Evolutionary conservation across 2,888 invertebrate species (phyloP), one percentile per base, ranked within the genome.

Genomic region (Lasius platythorax): DNA sequence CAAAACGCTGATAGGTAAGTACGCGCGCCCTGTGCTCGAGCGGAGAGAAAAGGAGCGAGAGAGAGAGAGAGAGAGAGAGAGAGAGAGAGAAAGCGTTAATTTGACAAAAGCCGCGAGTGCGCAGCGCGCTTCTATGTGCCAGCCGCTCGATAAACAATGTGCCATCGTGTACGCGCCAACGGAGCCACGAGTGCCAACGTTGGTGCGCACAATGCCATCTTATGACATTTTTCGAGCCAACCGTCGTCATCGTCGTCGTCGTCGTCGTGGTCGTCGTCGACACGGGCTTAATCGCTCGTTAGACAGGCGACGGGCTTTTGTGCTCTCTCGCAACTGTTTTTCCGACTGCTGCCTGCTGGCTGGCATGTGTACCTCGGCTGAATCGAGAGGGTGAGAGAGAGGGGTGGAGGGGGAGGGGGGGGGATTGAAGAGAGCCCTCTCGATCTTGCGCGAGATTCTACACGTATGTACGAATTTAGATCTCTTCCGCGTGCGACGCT

Each of bases 131-230:
- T 73, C 61, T 73, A n/a, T n/a, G 56, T 37, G 78, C 87, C 88
- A 85, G 87, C 86, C 92, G 93, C 90, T 91, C 92, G 90, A 93
- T 93, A 93, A 94, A 93, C 94, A 94, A 94, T 94, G 91, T 92
- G 84, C 93, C 92, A 94, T 93, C 93, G 93, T 92, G 92, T 93
- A 92, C 94, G 92, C 93, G 94, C 92, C 93, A 94, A 93, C 91
- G 92, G 91, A 87, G 89, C 91, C 90, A 92, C 92, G 93, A 94
- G 94, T 93, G 85, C 89, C 83, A 84, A 53, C 85, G 83, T 74
- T 68, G 70, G 15, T 23, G 85, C 53, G n/a, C 85, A 93, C 93
- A 93, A 93, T 93, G 81, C 91, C 93, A 91, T 93, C 92, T 93
- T 93, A 93, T 92, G 93, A 93, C 92, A 92, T 93, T 94, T 87